Percentiles rank a stretch among this genome's conserved stretches.
Evolutionary conservation across 2,797 vertebrate genomes (phyloP).

Genomic region (Eleutherodactylus coqui): DNA sequence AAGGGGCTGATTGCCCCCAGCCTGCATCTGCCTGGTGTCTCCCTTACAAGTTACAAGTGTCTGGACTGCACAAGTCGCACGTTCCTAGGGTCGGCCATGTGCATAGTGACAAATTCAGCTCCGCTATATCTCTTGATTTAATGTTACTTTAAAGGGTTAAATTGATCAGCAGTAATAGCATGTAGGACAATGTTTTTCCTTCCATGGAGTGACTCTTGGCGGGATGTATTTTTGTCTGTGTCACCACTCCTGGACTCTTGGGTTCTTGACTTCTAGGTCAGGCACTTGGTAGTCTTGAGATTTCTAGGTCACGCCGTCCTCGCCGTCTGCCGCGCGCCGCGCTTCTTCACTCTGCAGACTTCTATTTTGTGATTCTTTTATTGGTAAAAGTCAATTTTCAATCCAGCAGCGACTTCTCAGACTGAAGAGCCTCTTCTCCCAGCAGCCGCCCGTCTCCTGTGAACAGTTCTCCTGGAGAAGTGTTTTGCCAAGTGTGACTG

Average conservation of each 20-base stretch:
- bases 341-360: background rate
- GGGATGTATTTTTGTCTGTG: conserved; percentile 21
- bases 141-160: background rate
- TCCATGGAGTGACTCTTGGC: background rate
- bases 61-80: too few species aligned
- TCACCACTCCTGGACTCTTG: background rate
- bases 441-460: conserved; percentile 14
- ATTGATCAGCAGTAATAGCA: background rate
- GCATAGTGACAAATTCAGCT: background rate
- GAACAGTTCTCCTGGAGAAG: background rate
- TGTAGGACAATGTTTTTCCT: background rate
- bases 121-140: background rate
- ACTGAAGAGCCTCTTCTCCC: conserved; percentile 39
- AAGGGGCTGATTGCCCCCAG: too few species aligned
- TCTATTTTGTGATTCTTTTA: conserved; percentile 2
- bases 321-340: background rate
- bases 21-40: too few species aligned
- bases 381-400: conserved; percentile 24
- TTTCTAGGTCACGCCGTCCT: background rate
- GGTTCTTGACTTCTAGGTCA: conserved; percentile 36
- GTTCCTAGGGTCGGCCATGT: too few species aligned
- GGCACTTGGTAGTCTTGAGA: background rate
- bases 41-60: too few species aligned
- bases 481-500: conserved; percentile 9
- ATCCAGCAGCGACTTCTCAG: conserved; percentile 29